Percentiles rank a stretch among this genome's conserved stretches.
Evolutionary conservation across 1,140 invertebrate genomes (phyloP).

Genomic region (Pemphigus obesinymphae): DNA sequence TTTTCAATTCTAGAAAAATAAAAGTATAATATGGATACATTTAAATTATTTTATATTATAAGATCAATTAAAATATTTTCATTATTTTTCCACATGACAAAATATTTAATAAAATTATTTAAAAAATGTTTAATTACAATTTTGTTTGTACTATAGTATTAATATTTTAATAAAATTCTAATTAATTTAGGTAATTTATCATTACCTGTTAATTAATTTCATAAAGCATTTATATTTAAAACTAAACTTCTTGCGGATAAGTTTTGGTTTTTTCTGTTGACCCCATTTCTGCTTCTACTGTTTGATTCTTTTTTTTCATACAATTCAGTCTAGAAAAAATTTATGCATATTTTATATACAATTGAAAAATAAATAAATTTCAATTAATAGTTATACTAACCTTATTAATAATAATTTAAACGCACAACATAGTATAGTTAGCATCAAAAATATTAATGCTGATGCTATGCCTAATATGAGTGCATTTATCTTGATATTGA

Average conservation of each 20-base stretch:
- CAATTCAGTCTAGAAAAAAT: conserved; percentile 31
- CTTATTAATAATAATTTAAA: conserved; percentile 65
- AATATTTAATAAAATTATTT: background rate
- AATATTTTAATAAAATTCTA: background rate
- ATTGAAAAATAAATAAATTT: conserved; percentile 33
- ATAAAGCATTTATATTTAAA: background rate
- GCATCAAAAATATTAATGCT: conserved; percentile 70
- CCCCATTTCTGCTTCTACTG: background rate
- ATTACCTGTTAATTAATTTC: background rate
- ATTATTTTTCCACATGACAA: no score
- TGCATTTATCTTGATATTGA: conserved; percentile 76
- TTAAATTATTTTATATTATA: no score
- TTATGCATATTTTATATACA: background rate
- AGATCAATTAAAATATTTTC: no score
- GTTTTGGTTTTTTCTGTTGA: background rate
- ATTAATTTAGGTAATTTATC: background rate
- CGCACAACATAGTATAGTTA: conserved; percentile 73
- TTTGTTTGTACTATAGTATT: background rate
- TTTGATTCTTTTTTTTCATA: background rate
- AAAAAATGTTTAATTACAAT: background rate
- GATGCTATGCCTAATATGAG: conserved; percentile 73
- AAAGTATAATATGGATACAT: no score
- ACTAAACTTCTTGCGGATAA: conserved; percentile 13
- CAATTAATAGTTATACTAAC: conserved; percentile 56
- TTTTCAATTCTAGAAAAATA: no score